phyloP scores from a whole-genome alignment of 2,113 vertebrate genomes.

The Toxotes jaculatrix region DNA sequence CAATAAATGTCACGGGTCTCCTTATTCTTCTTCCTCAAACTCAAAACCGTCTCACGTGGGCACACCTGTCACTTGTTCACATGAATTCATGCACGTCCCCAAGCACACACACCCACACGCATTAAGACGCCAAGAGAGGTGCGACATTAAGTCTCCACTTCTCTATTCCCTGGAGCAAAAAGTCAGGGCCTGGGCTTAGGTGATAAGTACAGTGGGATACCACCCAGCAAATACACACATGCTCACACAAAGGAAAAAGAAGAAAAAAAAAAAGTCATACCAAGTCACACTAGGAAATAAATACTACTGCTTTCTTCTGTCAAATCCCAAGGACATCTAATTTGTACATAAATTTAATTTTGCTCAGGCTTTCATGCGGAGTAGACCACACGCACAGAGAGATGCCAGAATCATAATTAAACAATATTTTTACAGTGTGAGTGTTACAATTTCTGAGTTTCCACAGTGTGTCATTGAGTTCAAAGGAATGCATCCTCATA shows the following conservation, averaged over 20 bases:
- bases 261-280: neutral
- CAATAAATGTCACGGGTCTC: conserved; percentile 39
- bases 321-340: conserved; percentile 30
- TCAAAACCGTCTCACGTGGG: conserved; percentile 31
- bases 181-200: conserved; percentile 73
- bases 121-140: conserved; percentile 46
- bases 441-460: conserved; percentile 10
- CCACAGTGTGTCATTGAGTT: neutral
- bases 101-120: conserved; percentile 15
- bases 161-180: conserved; percentile 70
- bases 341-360: conserved; percentile 14
- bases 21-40: conserved; percentile 48
- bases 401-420: conserved; percentile 5
- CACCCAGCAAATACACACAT: conserved; percentile 41
- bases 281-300: conserved; percentile 21
- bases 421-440: conserved; percentile 19
- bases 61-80: conserved; percentile 30
- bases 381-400: neutral
- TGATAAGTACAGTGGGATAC: conserved; percentile 78
- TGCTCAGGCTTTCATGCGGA: conserved; percentile 22
- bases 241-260: neutral
- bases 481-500: conserved; percentile 10
- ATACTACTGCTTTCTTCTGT: conserved; percentile 37
- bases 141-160: conserved; percentile 58
- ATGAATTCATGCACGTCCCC: neutral